Evolutionary conservation across 2,113 vertebrate species (phyloP), one percentile per base, ranked within the genome.

Genomic region (Aphyosemion australe): DNA sequence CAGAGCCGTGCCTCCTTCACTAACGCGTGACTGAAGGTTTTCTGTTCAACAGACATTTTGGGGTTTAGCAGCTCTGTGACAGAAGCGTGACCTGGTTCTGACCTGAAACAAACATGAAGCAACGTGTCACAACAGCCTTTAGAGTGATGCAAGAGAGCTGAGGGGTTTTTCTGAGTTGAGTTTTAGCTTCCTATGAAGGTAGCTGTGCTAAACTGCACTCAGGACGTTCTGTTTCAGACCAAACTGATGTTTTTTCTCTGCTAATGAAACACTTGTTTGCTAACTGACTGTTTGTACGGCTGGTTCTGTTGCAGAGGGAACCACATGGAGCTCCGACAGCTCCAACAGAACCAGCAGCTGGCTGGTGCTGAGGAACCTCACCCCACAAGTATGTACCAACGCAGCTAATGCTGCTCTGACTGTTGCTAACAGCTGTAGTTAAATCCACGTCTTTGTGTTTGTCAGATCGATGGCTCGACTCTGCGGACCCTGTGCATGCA

Each of bases 301-400:
- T 66, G 13, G 18, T 34, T 61, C 3, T 60, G 60, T 31, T 51
- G 43, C 80, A 99, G 97, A 92, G 61, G 91, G 94, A 89, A 95
- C 95, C 79, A 95, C 95, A 2, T 99, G 97, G 97, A 99, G 96
- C 73, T 95, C 96, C 13, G 96, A 99, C 89, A 95, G 93, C 92
- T 94, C 96, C 84, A 96, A 92, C 91, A 95, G 97, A 84, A 96
- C 95, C 72, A 98, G 95, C 93, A 98, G 95, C 93, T 99, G 97
- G 97, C 94, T 99, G 81, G 97, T 99, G 69, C 93, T 99, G 78
- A 94, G 97, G 73, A 99, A 99, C 89, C 95, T 99, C 85, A 99
- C 97, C 1, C 97, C 97, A 86, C 97, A 99, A 93, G 97, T 98
- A 89, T 0, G 78, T 73, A 4, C 15, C 16, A 18, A n/a, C 34